Evolutionary conservation across 2,888 invertebrate genomes (phyloP), one percentile per base, ranked within the genome.

Genomic region (Eucriotettix oculatus): DNA sequence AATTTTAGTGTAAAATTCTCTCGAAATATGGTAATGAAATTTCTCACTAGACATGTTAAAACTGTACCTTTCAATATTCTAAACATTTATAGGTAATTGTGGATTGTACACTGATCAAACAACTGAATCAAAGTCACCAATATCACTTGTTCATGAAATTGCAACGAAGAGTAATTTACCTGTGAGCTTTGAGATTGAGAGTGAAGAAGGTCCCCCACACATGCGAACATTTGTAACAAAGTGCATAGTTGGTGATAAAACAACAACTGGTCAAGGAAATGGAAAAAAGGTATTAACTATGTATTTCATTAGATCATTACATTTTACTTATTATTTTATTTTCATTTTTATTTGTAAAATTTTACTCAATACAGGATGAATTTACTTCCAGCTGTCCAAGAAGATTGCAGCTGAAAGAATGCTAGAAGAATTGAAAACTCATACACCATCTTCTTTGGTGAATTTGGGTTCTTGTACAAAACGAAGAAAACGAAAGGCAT

Each of bases 81-180:
- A 42, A 54, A 29, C 29, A 29, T 29, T 29, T 29, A 29, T 29
- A 61, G 52, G 48, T 40, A 41, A 41, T 61, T 67, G 73, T 68
- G 29, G 2, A 29, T 67, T 72, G 66, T 73, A 75, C 66, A 76
- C 78, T 67, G 78, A 81, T 66, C 73, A 79, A 12, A 84, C 76
- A 68, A 80, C 84, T 1, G 90, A 91, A 66, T 79, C 90, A 65
- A 98, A 98, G 73, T 96, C 96, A 1, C 96, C 97, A 0, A 95
- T 99, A 64, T 97, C 96, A 16, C 76, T 95, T 66, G 94, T 98
- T 9, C 94, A 98, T 71, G 99, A 99, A 76, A 86, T 94, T 66
- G 98, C 97, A 1, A 78, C 96, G 56, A 94, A 93, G 69, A 80
- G 93, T 60, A 90, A 89, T 68, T 78, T 96, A 66, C 82, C 85